A percentile compares a stretch with the other conserved stretches of the same genome.
phyloP scores from a whole-genome alignment of 2,797 vertebrate genomes.

The Syngnathus acus region DNA sequence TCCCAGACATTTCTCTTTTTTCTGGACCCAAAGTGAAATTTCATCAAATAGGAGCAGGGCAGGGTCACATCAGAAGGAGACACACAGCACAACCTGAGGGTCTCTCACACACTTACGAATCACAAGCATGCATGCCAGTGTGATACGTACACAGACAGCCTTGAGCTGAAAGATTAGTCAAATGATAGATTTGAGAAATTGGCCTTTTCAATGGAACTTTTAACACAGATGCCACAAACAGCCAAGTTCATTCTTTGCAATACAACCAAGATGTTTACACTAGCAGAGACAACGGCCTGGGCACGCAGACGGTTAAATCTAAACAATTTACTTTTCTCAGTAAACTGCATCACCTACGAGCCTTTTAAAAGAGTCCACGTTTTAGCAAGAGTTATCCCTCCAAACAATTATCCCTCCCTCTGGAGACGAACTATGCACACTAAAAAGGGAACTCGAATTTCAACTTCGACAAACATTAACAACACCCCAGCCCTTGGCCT shows the following conservation, averaged over 20 bases:
- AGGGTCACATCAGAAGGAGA: conserved; percentile 10
- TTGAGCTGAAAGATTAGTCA: conserved; percentile 6
- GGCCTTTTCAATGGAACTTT: neutral
- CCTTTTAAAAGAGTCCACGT: neutral
- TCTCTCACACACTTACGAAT: conserved; percentile 46
- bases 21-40: conserved; percentile 10
- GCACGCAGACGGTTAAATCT: neutral
- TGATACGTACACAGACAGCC: conserved; percentile 44
- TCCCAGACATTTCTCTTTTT: conserved; percentile 37
- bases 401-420: neutral
- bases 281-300: neutral
- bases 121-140: conserved; percentile 38
- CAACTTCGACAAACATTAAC: neutral
- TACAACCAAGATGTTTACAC: conserved; percentile 1
- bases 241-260: neutral
- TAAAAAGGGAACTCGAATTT: neutral
- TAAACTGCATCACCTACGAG: neutral
- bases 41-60: neutral
- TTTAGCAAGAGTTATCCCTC: neutral
- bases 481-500: neutral
- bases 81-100: conserved; percentile 15
- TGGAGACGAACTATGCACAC: neutral
- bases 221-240: neutral
- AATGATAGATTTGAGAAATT: neutral
- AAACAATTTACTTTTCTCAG: neutral